Base-by-base conservation (phyloP, 2,797 vertebrate species). In the Podarcis siculus region DNA sequence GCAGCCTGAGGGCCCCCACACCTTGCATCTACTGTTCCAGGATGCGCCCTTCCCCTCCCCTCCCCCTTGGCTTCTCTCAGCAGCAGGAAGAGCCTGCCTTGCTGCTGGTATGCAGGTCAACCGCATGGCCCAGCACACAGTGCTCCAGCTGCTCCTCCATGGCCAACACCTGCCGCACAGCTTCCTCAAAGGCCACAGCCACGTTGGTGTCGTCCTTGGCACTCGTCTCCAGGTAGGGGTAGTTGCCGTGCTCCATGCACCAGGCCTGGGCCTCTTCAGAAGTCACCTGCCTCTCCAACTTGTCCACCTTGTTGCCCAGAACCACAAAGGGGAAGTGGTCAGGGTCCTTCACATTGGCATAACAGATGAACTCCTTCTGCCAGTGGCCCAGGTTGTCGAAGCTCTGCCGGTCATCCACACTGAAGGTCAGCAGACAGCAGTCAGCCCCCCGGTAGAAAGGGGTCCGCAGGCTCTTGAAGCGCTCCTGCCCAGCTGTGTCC, bases 201-300 rank as follows among this genome's bases (percentile, higher is more conserved):
- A 99, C 99, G 45, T 99, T 99, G 85, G 98, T 99, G 96, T 99
- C 98, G 89, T 99, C 98, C 96, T 99, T 99, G 92, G 99, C 99
- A 77, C 99, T 99, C 90, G 99, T 99, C 97, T 99, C 98, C 95
- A 99, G 98, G 96, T 99, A 99, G 0, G 99, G 99, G 89, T 98
- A 99, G 95, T 98, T 97, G 45, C 98, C 98, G 0, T 98, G 98
- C 91, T 99, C 98, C 95, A 98, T 96, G 84, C 99, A 99, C 99
- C 99, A 99, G 9, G 98, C 97, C 91, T 97, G 96, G 0, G 98
- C 99, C 95, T 99, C 99, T 2, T 98, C 98, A 67, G 96, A 97
- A n/a, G 97, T 98, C 35, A 99, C 98, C 94, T 98, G 98, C 87
- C 98, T 97, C 92, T 98, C 97, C 19, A 97, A 97, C 96, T 98